These are phyloP conservation scores for Lasioglossum calceatum DNA, from an alignment of 2,888 invertebrate genomes.

Conservation along the genomic window DNA sequence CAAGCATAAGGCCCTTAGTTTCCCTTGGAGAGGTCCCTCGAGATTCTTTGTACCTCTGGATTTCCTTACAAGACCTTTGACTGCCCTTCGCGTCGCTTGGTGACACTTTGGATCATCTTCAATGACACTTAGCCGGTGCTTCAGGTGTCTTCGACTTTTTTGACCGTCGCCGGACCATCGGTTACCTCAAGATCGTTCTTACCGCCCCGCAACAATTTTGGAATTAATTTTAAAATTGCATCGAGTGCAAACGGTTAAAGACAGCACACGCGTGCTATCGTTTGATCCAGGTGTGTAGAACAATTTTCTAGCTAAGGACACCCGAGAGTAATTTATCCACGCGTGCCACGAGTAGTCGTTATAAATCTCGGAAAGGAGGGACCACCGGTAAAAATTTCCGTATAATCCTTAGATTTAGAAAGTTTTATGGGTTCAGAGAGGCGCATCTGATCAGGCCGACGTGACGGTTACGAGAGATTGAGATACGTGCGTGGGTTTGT, in stretches of 20 bases:
- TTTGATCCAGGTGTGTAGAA: neutral
- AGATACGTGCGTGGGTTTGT: conserved; percentile 40
- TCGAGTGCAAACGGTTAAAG: neutral
- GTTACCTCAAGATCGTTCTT: neutral
- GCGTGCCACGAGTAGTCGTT: neutral
- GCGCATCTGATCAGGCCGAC: neutral
- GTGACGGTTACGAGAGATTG: conserved; percentile 30
- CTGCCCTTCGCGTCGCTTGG: neutral
- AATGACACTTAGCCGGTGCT: neutral
- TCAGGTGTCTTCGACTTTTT: neutral
- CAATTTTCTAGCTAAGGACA: neutral
- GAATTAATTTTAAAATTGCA: neutral
- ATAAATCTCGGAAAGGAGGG: neutral
- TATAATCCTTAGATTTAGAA: conserved; percentile 25
- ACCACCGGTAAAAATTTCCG: conserved; percentile 7
- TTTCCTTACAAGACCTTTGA: neutral
- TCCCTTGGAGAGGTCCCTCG: neutral
- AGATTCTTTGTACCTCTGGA: neutral
- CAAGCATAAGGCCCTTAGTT: neutral
- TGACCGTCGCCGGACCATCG: neutral
- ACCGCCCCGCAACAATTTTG: no score
- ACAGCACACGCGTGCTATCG: neutral
- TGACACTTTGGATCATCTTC: neutral
- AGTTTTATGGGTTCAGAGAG: conserved; percentile 22
- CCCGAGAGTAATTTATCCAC: neutral